Evolutionary conservation across 1,140 invertebrate species (phyloP), one percentile per base, ranked within the genome.

Genomic region (Melitaea cinxia): DNA sequence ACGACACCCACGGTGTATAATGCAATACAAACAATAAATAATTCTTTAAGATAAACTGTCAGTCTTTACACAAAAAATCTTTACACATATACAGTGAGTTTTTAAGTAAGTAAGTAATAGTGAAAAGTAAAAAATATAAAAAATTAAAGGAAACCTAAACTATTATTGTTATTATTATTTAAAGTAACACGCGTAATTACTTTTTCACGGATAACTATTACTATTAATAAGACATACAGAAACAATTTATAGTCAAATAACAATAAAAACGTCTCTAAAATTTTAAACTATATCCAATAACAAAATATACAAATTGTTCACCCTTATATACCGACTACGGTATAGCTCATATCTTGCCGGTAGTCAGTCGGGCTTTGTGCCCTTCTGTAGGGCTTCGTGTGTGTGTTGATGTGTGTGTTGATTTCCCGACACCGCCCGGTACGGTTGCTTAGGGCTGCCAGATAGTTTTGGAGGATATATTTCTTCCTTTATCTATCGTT

Each of bases 291-390:
- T 59, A 52, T 53, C 65, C 39, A 61, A 26, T 19, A 28, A 54
- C 28, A 54, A 66, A 60, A 54, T 39, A 42, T 56, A 19, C 23
- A 35, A 9, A 49, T 49, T 14, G 42, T 19, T 67, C 64, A 60
- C 65, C 65, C 63, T 65, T 58, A 60, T 61, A 62, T 65, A 42
- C 54, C 21, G 14, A 33, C 69, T 17, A 30, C 45, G 14, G 65
- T 68, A 74, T 70, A 73, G 68, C 72, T 75, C 72, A 78, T 73
- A 78, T 80, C 78, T 76, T 65, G 56, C 72, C 78, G 70, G 82
- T 85, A 88, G 85, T 88, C 85, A 86, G 82, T 87, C 81, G 81
- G 77, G 83, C 83, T 83, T 85, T 81, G 83, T 88, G 82, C 82
- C 85, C 83, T 86, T 83, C 79, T 68, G 77, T 78, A 74, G 80